phyloP scores from a whole-genome alignment of 2,797 vertebrate species.

The Gymnothorax reevesii region DNA sequence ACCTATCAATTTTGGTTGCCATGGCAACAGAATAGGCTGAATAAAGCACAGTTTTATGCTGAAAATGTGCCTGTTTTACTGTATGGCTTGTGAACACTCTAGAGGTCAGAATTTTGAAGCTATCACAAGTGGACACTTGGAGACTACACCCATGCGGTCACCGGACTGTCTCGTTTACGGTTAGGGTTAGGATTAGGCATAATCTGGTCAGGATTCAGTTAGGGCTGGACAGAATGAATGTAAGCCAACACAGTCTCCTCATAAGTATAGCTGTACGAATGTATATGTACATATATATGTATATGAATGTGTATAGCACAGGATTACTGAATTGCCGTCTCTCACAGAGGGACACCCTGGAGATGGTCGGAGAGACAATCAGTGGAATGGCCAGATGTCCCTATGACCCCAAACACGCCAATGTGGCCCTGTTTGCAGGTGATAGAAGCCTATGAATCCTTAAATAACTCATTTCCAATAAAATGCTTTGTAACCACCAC shows the following conservation, averaged over 20 bases:
- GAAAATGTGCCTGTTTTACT: too few relatives aligned
- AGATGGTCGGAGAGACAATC: slow-evolving; percentile 86
- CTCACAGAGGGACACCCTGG: slow-evolving; percentile 84
- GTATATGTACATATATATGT: slow-evolving; percentile 29
- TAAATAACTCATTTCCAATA: slow-evolving; percentile 16
- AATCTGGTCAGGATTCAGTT: background rate
- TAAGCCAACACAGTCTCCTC: too few relatives aligned
- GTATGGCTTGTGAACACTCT: too few relatives aligned
- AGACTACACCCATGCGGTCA: too few relatives aligned
- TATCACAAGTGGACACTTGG: too few relatives aligned
- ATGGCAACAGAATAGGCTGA: too few relatives aligned
- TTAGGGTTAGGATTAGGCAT: too few relatives aligned
- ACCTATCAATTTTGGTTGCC: too few relatives aligned
- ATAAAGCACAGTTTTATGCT: too few relatives aligned
- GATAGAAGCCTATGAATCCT: slow-evolving; percentile 31
- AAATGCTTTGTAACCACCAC: slow-evolving; percentile 14
- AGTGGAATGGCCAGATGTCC: slow-evolving; percentile 96
- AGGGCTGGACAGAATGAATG: background rate
- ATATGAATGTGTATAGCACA: slow-evolving; percentile 24
- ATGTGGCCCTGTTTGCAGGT: slow-evolving; percentile 95
- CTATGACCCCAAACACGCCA: slow-evolving; percentile 93
- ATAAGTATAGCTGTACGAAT: background rate
- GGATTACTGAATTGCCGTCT: slow-evolving; percentile 32
- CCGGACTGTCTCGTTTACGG: too few relatives aligned
- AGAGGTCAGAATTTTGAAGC: too few relatives aligned